Conservation (phyloP, 1,140 invertebrate species). For the Catajapyx aquilonaris region DNA sequence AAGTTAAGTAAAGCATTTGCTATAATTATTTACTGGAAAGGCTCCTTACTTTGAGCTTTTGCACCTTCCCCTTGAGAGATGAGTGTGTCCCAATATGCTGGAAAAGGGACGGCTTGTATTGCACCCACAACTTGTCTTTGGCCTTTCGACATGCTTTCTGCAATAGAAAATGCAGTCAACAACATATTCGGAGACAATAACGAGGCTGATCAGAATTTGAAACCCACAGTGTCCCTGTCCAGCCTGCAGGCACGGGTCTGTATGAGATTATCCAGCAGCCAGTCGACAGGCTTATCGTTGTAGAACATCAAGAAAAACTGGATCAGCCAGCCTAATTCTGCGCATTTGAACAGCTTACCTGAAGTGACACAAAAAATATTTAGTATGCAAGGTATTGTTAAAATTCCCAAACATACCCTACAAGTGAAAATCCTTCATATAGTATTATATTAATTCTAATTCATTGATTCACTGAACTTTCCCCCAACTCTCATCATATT, state of each 20-base stretch:
- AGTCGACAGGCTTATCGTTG: constrained; percentile 91
- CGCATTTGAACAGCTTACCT: constrained; percentile 84
- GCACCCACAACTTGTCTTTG: constrained; percentile 59
- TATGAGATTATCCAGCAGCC: constrained; percentile 79
- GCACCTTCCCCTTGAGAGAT: constrained; percentile 88
- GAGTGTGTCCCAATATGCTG: constrained; percentile 92
- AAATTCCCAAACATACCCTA: no score
- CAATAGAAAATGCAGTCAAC: constrained; percentile 20
- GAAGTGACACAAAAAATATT: constrained; percentile 17
- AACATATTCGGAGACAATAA: no score
- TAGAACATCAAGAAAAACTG: constrained; percentile 91
- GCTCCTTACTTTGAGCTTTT: constrained; percentile 66
- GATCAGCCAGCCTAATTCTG: constrained; percentile 67
- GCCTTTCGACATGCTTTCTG: constrained; percentile 72
- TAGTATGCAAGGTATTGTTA: no score
- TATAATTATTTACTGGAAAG: constrained; percentile 2
- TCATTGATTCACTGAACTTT: no score
- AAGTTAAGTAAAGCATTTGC: no score
- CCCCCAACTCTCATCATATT: no score
- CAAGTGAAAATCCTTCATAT: no score
- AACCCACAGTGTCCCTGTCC: constrained; percentile 54
- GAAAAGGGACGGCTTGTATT: constrained; percentile 81
- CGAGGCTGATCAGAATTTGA: no score
- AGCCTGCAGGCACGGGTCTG: constrained; percentile 77
- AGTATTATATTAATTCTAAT: no score